Conservation (phyloP, 2,888 invertebrate genomes). For the Neoitamus cyanurus region DNA sequence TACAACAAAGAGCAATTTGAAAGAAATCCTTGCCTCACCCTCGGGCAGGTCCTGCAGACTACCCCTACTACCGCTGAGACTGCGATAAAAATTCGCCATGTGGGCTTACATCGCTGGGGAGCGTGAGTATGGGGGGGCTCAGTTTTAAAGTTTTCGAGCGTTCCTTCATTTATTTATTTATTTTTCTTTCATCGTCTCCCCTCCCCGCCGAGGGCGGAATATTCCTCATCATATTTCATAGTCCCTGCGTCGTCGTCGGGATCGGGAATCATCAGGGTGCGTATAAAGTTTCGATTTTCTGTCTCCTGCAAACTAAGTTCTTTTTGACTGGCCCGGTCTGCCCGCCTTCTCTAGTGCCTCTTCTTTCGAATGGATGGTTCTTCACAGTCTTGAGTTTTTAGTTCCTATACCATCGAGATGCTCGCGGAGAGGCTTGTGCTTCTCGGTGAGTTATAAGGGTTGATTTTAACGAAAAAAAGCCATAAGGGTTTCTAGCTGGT, state of each 20-base stretch:
- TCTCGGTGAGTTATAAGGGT: slow-evolving; percentile 27
- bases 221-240: slow-evolving; percentile 30
- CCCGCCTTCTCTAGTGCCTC: not conserved
- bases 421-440: not conserved
- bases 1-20: slow-evolving; percentile 40
- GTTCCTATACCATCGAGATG: slow-evolving; percentile 15
- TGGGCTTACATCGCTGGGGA: not conserved
- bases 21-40: slow-evolving; percentile 24
- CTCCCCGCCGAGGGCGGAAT: not conserved
- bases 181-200: slow-evolving; percentile 29
- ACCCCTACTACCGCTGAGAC: not conserved
- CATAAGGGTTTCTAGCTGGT: not conserved
- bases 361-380: not conserved
- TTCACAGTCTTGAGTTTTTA: slow-evolving; percentile 17
- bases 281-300: slow-evolving; percentile 43
- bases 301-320: not conserved
- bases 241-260: slow-evolving; percentile 1
- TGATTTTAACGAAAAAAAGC: not conserved
- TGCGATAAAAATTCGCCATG: not conserved
- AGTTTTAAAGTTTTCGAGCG: slow-evolving; percentile 31
- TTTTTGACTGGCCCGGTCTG: not conserved
- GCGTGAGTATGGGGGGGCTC: not conserved
- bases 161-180: slow-evolving; percentile 33
- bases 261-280: slow-evolving; percentile 35
- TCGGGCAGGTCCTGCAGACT: not conserved